Conservation (phyloP, 2,797 vertebrate species). For the Pseudochirops cupreus region DNA sequence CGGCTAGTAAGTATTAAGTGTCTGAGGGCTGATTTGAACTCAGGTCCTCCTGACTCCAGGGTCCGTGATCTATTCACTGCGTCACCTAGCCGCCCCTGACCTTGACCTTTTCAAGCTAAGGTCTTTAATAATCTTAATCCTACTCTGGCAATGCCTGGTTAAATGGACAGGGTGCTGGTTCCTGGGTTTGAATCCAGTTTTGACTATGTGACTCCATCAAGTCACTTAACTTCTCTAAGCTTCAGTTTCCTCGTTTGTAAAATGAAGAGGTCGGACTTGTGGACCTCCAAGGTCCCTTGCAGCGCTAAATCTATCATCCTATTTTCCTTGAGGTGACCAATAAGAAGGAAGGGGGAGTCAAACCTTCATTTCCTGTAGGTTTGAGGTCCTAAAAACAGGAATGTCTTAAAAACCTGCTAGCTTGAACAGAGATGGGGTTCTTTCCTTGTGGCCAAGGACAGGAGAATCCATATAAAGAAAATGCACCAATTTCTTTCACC, state of each 20-base stretch:
- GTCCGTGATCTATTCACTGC: too few species aligned
- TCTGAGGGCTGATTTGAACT: too few species aligned
- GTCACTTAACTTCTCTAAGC: not conserved
- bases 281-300: conserved; percentile 14
- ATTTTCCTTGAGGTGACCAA: not conserved
- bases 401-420: conserved; percentile 31
- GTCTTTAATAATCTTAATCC: too few species aligned
- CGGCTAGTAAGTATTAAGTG: too few species aligned
- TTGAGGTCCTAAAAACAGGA: conserved; percentile 29
- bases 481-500: not conserved
- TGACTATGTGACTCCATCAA: not conserved
- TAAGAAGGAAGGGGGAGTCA: not conserved
- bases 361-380: not conserved
- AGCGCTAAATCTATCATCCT: conserved; percentile 11
- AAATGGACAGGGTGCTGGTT: not conserved
- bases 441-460: not conserved
- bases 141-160: too few species aligned
- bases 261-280: not conserved
- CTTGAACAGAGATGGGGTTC: not conserved
- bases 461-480: not conserved
- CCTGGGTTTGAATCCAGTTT: not conserved
- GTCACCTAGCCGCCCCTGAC: too few species aligned
- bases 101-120: too few species aligned
- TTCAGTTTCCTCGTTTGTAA: not conserved
- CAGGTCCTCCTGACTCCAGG: too few species aligned